Percentiles rank a stretch among this genome's conserved stretches.
Conservation (phyloP, 2,797 vertebrate species). For the Corythornis leucogaster region DNA sequence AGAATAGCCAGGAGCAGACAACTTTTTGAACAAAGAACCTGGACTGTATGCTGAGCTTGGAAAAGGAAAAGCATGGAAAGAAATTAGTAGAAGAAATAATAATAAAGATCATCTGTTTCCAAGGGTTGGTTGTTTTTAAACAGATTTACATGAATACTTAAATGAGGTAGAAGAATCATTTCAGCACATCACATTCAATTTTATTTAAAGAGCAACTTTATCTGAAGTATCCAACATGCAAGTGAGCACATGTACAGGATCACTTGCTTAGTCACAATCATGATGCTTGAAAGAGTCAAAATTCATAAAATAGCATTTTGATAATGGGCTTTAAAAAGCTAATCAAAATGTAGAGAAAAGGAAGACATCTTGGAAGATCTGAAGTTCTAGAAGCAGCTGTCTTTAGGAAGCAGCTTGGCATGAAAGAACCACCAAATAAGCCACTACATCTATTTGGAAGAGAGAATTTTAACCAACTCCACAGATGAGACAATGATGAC, state of each 20-base stretch:
- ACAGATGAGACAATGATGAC: neutral
- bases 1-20: neutral
- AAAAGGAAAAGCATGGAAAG: neutral
- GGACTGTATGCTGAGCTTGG: neutral
- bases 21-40: neutral
- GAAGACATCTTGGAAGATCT: conserved; percentile 9
- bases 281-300: neutral
- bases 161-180: conserved; percentile 50
- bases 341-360: neutral
- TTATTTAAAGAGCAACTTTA: conserved; percentile 30
- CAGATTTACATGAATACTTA: neutral
- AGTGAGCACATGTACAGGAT: neutral
- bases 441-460: neutral
- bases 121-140: neutral
- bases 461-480: neutral
- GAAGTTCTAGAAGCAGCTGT: neutral
- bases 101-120: neutral
- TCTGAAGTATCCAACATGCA: conserved; percentile 4
- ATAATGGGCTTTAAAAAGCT: neutral
- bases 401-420: neutral
- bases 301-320: neutral
- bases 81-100: neutral
- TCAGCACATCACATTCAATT: neutral
- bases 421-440: neutral
- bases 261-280: neutral